Evolutionary conservation across 1,140 invertebrate species (phyloP).

Genomic region (Forficula auricularia): DNA sequence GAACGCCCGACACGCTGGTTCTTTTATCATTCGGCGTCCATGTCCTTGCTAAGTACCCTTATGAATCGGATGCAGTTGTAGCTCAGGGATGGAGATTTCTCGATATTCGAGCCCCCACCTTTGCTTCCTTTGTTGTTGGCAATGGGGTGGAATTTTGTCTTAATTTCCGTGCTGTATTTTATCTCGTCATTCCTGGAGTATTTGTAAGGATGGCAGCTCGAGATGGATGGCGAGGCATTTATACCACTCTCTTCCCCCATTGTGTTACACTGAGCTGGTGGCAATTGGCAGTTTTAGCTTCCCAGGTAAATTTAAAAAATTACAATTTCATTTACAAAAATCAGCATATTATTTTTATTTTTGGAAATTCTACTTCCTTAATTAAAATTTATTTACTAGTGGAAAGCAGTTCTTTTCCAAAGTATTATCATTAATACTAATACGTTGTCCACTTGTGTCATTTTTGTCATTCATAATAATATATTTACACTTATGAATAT

Average conservation of each 20-base stretch:
- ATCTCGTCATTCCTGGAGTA: constrained; percentile 53
- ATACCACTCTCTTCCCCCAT: constrained; percentile 60
- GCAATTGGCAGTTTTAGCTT: constrained; percentile 59
- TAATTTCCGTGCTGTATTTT: constrained; percentile 58
- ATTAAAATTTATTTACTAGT: background rate
- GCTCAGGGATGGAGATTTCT: constrained; percentile 60
- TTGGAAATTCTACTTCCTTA: background rate
- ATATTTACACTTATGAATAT: too few species aligned
- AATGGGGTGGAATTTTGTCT: constrained; percentile 73
- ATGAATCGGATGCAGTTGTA: constrained; percentile 61
- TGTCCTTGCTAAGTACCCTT: constrained; percentile 66
- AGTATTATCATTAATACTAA: too few species aligned
- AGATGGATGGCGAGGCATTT: constrained; percentile 57
- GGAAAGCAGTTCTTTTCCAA: too few species aligned
- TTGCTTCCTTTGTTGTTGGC: constrained; percentile 53
- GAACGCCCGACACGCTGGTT: constrained; percentile 48
- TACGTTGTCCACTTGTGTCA: too few species aligned
- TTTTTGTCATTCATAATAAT: too few species aligned
- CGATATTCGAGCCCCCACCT: constrained; percentile 58
- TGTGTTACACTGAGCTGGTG: constrained; percentile 74
- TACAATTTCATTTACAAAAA: background rate
- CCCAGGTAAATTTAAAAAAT: constrained; percentile 41
- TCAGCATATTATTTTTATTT: background rate
- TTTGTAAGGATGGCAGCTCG: constrained; percentile 51
- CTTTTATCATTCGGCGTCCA: constrained; percentile 62